Base-by-base conservation (phyloP, 2,797 vertebrate genomes). In the Jordanella pulchra region DNA sequence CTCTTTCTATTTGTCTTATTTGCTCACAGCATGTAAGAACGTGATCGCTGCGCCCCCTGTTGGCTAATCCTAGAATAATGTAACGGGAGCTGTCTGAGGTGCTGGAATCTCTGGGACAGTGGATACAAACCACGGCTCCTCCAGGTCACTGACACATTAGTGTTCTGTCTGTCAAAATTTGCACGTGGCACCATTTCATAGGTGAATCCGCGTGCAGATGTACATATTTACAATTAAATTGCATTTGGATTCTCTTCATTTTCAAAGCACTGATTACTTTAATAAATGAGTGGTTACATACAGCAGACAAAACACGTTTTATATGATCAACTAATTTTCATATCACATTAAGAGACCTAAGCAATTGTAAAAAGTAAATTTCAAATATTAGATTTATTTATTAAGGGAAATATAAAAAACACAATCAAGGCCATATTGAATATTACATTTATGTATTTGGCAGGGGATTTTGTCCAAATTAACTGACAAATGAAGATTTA, bases 41-140 rank as follows among this genome's bases (percentile, higher is more conserved):
- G 77, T 73, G 79, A 56, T 58, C 21, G 67, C 71, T 69, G 81
- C 87, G 87, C 86, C 91, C 88, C 90, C 93, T 89, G 71, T 83
- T 65, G 92, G 86, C 65, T 2, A 5, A 25, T 1, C 0, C 15
- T 1, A 17, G 50, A 35, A 12, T 39, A 2, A 17, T 72, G 1
- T 45, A 9, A 35, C 2, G 15, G 21, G 80, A 84, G 42, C 90
- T 93, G 78, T 93, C 94, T 82, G 18, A 55, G 81, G 94, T 94
- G 21, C 91, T 93, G 92, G 89, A 87, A 61, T 13, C 35, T 45
- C 47, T 65, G 11, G 30, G n/a, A 15, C 27, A n/a, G 51, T 9
- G 27, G 44, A 42, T 39, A 4, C 6, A 39, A 67, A 67, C n/a
- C 1, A 35, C 25, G 25, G 3, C 42, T 25, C 7, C 39, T 63